Conservation (phyloP, 1,140 invertebrate species). For the Diorhabda carinulata region DNA sequence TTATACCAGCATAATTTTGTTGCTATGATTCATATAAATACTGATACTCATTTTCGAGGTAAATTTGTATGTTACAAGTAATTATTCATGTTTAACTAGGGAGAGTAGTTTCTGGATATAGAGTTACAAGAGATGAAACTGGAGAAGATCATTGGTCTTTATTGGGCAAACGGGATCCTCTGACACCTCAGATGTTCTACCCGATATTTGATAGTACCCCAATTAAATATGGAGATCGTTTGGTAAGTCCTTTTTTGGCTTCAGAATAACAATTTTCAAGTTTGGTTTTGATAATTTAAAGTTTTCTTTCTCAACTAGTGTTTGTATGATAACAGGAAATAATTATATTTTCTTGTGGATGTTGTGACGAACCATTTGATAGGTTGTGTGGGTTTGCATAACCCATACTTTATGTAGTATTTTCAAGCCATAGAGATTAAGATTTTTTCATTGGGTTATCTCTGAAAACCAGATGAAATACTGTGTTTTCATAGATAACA, state of each 20-base stretch:
- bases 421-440: too few relatives aligned
- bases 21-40: too few relatives aligned
- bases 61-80: neutral
- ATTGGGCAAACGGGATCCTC: slow-evolving; percentile 87
- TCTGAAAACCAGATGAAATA: too few relatives aligned
- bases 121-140: slow-evolving; percentile 57
- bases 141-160: slow-evolving; percentile 71
- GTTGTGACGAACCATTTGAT: too few relatives aligned
- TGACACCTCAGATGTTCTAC: slow-evolving; percentile 96
- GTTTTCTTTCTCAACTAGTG: neutral
- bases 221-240: slow-evolving; percentile 65
- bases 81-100: slow-evolving; percentile 51
- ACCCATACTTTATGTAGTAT: too few relatives aligned
- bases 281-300: neutral
- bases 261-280: neutral
- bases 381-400: too few relatives aligned
- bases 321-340: neutral
- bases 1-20: too few relatives aligned
- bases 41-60: too few relatives aligned
- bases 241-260: slow-evolving; percentile 53
- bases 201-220: slow-evolving; percentile 64
- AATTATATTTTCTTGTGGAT: too few relatives aligned
- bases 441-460: too few relatives aligned
- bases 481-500: too few relatives aligned
- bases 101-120: slow-evolving; percentile 83